phyloP scores from a whole-genome alignment of 2,113 vertebrate species.

The Carollia perspicillata region DNA sequence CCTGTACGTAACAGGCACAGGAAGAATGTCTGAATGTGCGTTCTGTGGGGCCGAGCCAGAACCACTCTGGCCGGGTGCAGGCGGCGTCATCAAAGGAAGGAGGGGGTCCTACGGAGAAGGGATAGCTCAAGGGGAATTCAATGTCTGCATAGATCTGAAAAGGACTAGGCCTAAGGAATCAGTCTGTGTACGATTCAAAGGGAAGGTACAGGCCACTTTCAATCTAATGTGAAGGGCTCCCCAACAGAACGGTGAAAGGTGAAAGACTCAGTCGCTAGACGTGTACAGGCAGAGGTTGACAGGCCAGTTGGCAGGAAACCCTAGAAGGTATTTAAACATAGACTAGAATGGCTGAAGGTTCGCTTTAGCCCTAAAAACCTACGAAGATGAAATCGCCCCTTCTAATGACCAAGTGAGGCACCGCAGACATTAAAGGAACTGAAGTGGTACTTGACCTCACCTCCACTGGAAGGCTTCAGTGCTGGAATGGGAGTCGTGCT shows the following conservation, averaged over 20 bases:
- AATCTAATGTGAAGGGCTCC: slow-evolving; percentile 9
- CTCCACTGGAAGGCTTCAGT: background rate
- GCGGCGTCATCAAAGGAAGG: background rate
- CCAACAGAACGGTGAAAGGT: background rate
- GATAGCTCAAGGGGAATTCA: background rate
- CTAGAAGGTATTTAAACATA: background rate
- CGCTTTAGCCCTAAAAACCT: background rate
- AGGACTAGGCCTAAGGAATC: background rate
- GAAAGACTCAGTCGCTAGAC: background rate
- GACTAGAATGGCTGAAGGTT: background rate
- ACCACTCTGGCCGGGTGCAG: background rate
- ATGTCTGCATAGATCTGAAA: background rate
- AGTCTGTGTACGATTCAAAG: background rate
- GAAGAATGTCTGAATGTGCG: background rate
- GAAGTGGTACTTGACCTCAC: background rate
- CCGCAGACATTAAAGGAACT: background rate
- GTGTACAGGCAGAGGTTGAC: background rate
- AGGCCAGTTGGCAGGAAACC: background rate
- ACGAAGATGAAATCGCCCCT: background rate
- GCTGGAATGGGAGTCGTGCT: background rate
- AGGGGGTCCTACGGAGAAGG: background rate
- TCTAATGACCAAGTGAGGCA: background rate
- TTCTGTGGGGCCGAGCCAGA: background rate
- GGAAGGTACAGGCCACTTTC: background rate
- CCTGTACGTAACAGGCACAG: background rate